Evolutionary conservation across 1,140 invertebrate genomes (phyloP), one percentile per base, ranked within the genome.

Genomic region (Manduca sexta): DNA sequence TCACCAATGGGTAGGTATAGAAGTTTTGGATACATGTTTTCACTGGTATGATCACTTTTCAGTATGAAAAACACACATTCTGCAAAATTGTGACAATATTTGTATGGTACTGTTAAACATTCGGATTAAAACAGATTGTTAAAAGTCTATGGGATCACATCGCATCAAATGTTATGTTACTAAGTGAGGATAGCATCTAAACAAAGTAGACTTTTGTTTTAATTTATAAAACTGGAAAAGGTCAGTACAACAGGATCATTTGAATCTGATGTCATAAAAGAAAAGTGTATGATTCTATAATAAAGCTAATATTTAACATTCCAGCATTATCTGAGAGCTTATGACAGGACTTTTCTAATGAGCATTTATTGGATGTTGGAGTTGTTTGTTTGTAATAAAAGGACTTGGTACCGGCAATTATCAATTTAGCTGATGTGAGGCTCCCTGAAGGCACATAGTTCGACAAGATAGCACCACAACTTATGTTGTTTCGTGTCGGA

Each of bases 291-390:
- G 62, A 64, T 69, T 75, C 67, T 76, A 56, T 81, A 84, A 84
- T 83, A 84, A 84, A 84, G 68, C 62, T 84, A 72, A 79, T 81
- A 64, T 85, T 85, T 85, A 77, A 85, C 65, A 85, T 85, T 85
- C 76, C 82, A 85, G 82, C 82, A 74, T 67, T 80, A 70, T 72
- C 46, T 74, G 60, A 78, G 69, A 76, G 67, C 60, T 73, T 75
- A 59, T 82, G 69, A 80, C 82, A 82, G 82, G 79, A 81, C 61
- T 76, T 79, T 80, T 84, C 14, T 75, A 71, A 80, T 74, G 63
- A 81, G 49, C 71, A 73, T 79, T 75, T 76, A 64, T 75, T 56
- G 79, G 82, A 82, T 77, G 70, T 80, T 71, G 76, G 79, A 73
- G 71, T 81, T 70, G 56, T 82, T 85, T 76, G 67, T 78, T 80